Percentiles rank a stretch among this genome's conserved stretches.
These are phyloP conservation scores for Adelphocoris suturalis DNA, from an alignment of 2,888 invertebrate genomes.

Conservation along the genomic window DNA sequence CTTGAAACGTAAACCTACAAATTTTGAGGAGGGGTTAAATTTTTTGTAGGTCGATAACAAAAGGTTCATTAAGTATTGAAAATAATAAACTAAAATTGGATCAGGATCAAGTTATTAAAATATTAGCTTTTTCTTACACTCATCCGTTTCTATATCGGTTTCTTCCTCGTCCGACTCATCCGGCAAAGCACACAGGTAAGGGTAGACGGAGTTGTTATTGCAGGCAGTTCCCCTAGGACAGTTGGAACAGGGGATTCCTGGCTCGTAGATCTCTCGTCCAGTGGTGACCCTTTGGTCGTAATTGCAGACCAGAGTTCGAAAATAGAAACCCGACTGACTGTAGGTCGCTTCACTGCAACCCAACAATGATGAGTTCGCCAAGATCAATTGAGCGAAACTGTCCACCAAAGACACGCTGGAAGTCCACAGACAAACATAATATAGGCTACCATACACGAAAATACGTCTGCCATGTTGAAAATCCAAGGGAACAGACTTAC, in stretches of 20 bases:
- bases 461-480: too few species aligned
- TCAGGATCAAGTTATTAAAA: too few species aligned
- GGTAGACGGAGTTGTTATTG: neutral
- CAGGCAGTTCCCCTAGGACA: neutral
- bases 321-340: neutral
- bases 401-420: neutral
- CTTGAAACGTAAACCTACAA: too few species aligned
- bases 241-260: neutral
- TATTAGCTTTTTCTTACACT: neutral
- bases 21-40: too few species aligned
- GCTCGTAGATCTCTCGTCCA: neutral
- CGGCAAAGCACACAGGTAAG: neutral
- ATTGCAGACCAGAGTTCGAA: constrained; percentile 4
- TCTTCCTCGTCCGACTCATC: neutral
- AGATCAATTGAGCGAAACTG: neutral
- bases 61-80: too few species aligned
- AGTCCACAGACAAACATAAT: neutral
- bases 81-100: too few species aligned
- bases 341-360: neutral
- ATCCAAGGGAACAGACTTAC: too few species aligned
- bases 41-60: too few species aligned
- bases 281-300: neutral
- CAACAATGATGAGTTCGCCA: neutral
- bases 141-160: neutral
- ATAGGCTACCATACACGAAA: too few species aligned